Conservation (phyloP, 1,140 invertebrate genomes). For the Drosophila rhopaloa region DNA sequence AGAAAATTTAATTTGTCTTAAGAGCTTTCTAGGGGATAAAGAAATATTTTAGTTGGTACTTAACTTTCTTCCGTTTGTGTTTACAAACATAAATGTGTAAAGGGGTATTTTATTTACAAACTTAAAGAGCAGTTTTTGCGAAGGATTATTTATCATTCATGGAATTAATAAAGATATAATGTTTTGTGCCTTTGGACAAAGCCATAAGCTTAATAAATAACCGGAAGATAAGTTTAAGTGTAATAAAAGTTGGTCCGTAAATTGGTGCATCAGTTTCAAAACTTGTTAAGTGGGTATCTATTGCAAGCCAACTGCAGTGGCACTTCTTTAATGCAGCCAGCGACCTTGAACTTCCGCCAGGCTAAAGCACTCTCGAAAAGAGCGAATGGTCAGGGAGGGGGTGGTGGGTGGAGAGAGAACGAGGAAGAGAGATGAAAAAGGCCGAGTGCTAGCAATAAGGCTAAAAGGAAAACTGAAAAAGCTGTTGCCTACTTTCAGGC, state of each 20-base stretch:
- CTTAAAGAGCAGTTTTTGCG: no score
- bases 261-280: conserved; percentile 10
- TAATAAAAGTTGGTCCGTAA: conserved; percentile 4
- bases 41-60: no score
- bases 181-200: no score
- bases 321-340: conserved; percentile 28
- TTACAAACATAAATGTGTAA: no score
- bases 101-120: no score
- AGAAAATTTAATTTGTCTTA: no score
- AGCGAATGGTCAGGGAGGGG: not conserved
- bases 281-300: conserved; percentile 21
- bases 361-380: conserved; percentile 5
- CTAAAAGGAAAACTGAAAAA: conserved; percentile 18
- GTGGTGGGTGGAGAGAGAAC: no score
- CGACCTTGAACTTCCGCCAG: conserved; percentile 41
- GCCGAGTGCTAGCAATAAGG: not conserved
- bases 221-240: not conserved
- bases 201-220: no score
- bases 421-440: not conserved
- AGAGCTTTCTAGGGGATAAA: no score
- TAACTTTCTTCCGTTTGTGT: no score
- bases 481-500: conserved; percentile 50
- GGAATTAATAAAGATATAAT: no score
- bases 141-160: no score
- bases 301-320: conserved; percentile 31